Evolutionary conservation across 2,797 vertebrate species (phyloP).

Genomic region (Streptopelia turtur): DNA sequence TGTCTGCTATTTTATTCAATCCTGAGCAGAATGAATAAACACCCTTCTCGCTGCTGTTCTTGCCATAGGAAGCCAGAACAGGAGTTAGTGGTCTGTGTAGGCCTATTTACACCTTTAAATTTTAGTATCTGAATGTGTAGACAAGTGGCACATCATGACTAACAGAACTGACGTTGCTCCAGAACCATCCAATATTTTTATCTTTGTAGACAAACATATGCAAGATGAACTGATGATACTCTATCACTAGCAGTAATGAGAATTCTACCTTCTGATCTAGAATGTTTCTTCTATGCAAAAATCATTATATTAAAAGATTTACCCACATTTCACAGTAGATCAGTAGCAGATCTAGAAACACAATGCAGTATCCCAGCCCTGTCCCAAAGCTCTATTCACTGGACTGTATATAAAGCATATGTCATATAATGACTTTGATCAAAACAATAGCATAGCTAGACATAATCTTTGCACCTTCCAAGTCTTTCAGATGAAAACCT

Average conservation of each 20-base stretch:
- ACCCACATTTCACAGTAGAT: background rate
- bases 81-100: background rate
- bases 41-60: background rate
- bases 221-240: background rate
- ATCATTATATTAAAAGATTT: background rate
- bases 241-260: background rate
- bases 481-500: background rate
- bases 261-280: background rate
- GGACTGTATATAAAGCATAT: fast-evolving
- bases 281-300: background rate
- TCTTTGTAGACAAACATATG: background rate
- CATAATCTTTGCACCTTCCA: background rate
- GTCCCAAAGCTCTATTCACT: background rate
- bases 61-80: background rate
- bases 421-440: background rate
- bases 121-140: background rate
- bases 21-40: background rate
- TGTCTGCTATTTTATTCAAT: background rate
- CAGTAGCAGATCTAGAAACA: background rate
- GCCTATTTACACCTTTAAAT: background rate
- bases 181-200: background rate
- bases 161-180: background rate
- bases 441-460: background rate
- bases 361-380: background rate
- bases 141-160: background rate